A percentile compares a stretch with the other conserved stretches of the same genome.
Conservation (phyloP, 2,113 vertebrate species). For the Ochotona princeps region DNA sequence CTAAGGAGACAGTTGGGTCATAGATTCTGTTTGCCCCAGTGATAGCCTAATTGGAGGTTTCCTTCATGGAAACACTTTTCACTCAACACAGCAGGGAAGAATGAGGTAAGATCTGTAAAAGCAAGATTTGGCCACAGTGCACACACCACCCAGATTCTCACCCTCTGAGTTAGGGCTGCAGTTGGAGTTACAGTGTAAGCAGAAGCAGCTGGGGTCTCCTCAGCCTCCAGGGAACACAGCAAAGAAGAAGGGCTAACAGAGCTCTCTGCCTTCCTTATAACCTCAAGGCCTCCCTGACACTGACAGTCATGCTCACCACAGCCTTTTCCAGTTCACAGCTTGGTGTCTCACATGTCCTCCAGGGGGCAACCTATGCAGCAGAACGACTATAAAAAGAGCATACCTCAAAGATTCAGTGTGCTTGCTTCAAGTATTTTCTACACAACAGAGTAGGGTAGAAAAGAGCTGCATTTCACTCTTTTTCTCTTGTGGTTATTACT, state of each 20-base stretch:
- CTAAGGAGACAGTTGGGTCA: not conserved
- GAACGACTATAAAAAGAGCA: not conserved
- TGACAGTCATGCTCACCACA: not conserved
- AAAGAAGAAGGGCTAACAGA: not conserved
- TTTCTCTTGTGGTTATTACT: not conserved
- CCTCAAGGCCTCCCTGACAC: too few relatives aligned
- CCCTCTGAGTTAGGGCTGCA: not conserved
- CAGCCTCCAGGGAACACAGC: not conserved
- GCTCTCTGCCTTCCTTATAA: not conserved
- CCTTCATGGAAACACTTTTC: not conserved
- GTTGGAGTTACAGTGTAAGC: not conserved
- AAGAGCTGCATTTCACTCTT: not conserved
- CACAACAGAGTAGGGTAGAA: not conserved
- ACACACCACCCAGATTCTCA: not conserved
- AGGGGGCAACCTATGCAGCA: not conserved
- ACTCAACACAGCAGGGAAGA: not conserved
- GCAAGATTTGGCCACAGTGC: not conserved
- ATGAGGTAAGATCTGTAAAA: not conserved
- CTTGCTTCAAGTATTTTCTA: not conserved
- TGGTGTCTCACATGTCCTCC: not conserved
- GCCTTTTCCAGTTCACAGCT: not conserved
- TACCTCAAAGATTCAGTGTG: not conserved
- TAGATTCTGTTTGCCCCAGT: not conserved
- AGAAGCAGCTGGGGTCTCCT: rapidly evolving
- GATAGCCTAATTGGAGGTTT: rapidly evolving